Evolutionary conservation across 1,140 invertebrate genomes (phyloP), one percentile per base, ranked within the genome.

Genomic region (Campoletis sonorensis): DNA sequence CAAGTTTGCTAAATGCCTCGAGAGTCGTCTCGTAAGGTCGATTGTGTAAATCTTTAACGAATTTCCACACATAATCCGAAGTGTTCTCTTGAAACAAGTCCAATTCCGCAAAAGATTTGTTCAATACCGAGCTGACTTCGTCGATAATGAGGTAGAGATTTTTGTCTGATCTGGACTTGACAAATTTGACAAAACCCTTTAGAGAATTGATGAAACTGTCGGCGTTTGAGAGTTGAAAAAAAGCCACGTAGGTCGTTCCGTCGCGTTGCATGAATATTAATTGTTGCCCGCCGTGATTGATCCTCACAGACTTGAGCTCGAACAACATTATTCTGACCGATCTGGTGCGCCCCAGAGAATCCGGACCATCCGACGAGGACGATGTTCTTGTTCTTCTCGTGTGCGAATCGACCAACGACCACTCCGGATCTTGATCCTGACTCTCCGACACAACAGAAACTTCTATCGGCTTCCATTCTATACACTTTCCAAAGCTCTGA

Each of bases 201-300:
- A 97, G 90, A 58, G 93, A 92, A 33, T 94, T 93, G 11, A 97
- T 92, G 87, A 98, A 96, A 81, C 94, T 94, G 86, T 97, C 95
- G 10, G 96, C 96, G 84, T 97, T 97, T 13, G 95, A 96, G 86
- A 96, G 94, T 88, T 97, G 96, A 91, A 98, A 98, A 86, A 97
- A 96, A 86, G 95, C 95, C 82, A 95, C 95, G 84, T 96, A 95
- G 80, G 94, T 94, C 0, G 95, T 94, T 15, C 95, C 95, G 87
- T 96, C 95, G 86, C 95, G 95, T 13, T 95, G 94, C 81, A 94
- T 94, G 82, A 97, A 94, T 70, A 95, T 94, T 81, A 97, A 91
- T 73, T 95, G 94, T 72, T 95, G 94, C 51, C 94, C 95, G 79
- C 95, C 94, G 67, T 94, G 93, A 45, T 94, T 93, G 13, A 96